A percentile compares a stretch with the other conserved stretches of the same genome.
These are phyloP conservation scores for Palythoa caribaeorum DNA, from an alignment of 92 coral and sea anemone species.

Conservation along the genomic window DNA sequence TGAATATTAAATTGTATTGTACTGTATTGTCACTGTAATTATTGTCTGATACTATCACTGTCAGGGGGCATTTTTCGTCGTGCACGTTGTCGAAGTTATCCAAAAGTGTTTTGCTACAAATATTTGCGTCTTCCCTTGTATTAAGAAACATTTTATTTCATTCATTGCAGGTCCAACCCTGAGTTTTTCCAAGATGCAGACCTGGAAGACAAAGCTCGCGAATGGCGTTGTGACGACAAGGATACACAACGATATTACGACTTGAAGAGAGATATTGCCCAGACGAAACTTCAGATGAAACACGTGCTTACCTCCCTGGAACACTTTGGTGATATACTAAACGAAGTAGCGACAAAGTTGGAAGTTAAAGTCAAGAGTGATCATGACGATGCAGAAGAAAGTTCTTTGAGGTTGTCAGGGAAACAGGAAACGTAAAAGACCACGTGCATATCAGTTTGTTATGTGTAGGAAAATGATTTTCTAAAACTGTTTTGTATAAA, in stretches of 20 bases:
- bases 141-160: neutral
- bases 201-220: constrained; percentile 28
- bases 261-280: constrained; percentile 2
- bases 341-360: constrained; percentile 8
- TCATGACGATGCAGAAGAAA: neutral
- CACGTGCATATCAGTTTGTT: neutral
- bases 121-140: neutral
- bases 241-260: constrained; percentile 9
- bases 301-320: constrained; percentile 1
- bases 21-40: neutral
- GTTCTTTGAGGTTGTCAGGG: neutral
- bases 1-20: too few species aligned
- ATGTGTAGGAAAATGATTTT: neutral
- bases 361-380: neutral
- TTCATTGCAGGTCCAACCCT: constrained; percentile 1
- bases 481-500: neutral
- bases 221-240: neutral
- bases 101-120: neutral
- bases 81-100: neutral
- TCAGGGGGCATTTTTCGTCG: neutral
- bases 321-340: constrained; percentile 25
- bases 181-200: constrained; percentile 16
- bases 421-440: neutral
- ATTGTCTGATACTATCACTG: neutral
- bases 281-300: constrained; percentile 13